Base-by-base conservation (phyloP, 2,888 invertebrate genomes). In the Cryptus armator region DNA sequence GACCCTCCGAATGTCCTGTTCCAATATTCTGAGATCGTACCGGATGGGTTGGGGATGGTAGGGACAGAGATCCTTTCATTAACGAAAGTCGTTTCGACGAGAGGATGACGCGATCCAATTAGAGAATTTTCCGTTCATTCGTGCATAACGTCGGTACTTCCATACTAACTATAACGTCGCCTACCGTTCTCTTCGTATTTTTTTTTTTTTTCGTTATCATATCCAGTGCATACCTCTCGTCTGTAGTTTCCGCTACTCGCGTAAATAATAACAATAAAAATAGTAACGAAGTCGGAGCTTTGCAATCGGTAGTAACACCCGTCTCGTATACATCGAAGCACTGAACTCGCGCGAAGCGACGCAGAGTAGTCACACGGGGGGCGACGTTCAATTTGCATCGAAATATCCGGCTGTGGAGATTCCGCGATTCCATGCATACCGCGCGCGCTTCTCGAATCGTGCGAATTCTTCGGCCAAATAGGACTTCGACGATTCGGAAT, bases 91-190 rank as follows among this genome's bases (percentile, higher is more conserved):
- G 88, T 91, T 91, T 89, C 89, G 87, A 80, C 88, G 85, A 89
- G 89, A 90, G 89, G 90, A 90, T 86, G 88, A 88, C 90, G 87
- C 90, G 89, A 92, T 92, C 91, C 92, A 92, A 92, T 92, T 92
- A 92, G 89, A 91, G 90, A 90, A 91, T 92, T 92, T 92, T 92
- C 90, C 56, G 91, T 89, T 88, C 86, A 87, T 84, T 86, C 84
- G 66, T 32, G 59, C 76, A 81, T 78, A 62, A 78, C 70, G 46
- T 70, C 67, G 76, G 59, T 32, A 29, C 32, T 62, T 32, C 29
- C 59, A 29, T 62, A 29, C 32, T 14, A 5, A 29, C 59, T 12
- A 14, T n/a, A 37, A 62, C 59, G 29, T 32, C 29, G 59, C 48
- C 37, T 7, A 37, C 44, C 12, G 12, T 53, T 66, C 37, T 43